Conservation (phyloP, 1,140 invertebrate genomes). For the Gryllus bimaculatus region DNA sequence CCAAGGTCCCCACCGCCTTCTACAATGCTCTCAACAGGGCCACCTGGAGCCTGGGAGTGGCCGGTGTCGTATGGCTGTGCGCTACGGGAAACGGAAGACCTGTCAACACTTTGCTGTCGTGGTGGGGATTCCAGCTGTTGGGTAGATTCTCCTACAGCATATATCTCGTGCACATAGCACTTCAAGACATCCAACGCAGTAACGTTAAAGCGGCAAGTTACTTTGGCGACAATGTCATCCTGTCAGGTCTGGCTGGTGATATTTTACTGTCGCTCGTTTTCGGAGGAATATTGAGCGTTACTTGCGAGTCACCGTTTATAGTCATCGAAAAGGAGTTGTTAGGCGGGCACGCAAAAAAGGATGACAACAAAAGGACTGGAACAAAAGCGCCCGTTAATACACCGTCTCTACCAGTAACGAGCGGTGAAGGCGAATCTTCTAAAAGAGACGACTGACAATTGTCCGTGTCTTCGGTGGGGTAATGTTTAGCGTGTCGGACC, state of each 20-base stretch:
- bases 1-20: background rate
- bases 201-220: background rate
- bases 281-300: background rate
- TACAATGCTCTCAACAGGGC: background rate
- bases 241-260: background rate
- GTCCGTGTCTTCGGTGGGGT: no score
- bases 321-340: background rate
- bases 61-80: background rate
- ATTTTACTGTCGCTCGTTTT: background rate
- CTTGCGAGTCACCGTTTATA: background rate
- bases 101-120: conserved; percentile 43
- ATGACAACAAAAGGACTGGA: no score
- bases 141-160: background rate
- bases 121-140: conserved; percentile 38
- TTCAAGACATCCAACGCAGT: background rate
- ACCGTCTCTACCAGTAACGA: no score
- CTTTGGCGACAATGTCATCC: background rate
- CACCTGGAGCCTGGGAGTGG: background rate
- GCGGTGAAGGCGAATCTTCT: no score
- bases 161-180: background rate
- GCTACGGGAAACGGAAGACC: conserved; percentile 31
- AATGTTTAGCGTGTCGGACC: no score
- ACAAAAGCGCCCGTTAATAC: no score
- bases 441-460: no score
- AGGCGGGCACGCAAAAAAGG: no score